Evolutionary conservation across 2,113 vertebrate genomes (phyloP), one percentile per base, ranked within the genome.

Genomic region (Sander vitreus): DNA sequence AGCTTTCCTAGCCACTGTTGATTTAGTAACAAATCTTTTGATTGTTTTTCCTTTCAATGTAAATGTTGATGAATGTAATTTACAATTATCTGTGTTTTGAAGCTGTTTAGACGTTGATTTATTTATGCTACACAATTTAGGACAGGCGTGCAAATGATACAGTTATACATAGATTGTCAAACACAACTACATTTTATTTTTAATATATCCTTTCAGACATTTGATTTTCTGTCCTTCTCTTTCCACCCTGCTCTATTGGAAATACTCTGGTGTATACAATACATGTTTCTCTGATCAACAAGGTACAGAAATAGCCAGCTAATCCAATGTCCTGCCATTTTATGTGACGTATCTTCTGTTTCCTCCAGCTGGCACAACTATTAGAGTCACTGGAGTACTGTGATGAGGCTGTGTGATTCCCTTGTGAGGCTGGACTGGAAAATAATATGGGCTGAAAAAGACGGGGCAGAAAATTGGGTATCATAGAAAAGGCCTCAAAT

Each of bases 311-410:
- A 94, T 88, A 91, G 90, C 90, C 89, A 60, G 78, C 88, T 93
- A 92, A 94, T 94, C 93, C 88, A 93, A 91, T 90, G 89, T 86
- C 89, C 91, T 93, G 93, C 90, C 91, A 94, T 92, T 93, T 90
- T 89, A 92, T 91, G 60, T 90, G 89, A 93, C 88, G 88, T 93
- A 92, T 94, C 88, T 90, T 92, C 89, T 89, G 85, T 93, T 93
- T 93, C 90, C 83, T 92, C 92, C 93, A 94, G 92, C 91, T 95
- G 93, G 91, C 90, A 88, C 81, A 81, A 88, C 91, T 91, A 86
- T 92, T 86, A 91, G 85, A 89, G 83, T 63, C 82, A 80, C 84
- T 88, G 76, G 81, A 91, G 88, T 58, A 55, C 89, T 77, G 81
- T 57, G 87, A 85, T 80, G 80, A 90, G 80, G 71, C 81, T 70